A percentile compares a stretch with the other conserved stretches of the same genome.
Evolutionary conservation across 2,113 vertebrate genomes (phyloP).

Genomic region (Solenodon paradoxus): DNA sequence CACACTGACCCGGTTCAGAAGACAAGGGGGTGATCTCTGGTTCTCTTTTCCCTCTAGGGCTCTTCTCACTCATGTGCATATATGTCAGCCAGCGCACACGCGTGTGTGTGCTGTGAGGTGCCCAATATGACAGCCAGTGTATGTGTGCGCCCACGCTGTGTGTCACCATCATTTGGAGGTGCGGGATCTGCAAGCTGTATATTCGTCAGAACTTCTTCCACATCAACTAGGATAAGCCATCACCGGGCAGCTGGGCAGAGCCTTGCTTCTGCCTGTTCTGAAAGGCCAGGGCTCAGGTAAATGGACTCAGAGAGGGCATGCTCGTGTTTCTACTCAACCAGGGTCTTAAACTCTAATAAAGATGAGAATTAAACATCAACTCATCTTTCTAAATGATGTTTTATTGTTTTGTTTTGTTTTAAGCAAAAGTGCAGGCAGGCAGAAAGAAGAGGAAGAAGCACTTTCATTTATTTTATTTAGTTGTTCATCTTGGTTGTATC

Average conservation of each 20-base stretch:
- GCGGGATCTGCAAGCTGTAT: background rate
- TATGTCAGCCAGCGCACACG: background rate
- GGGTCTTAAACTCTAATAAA: background rate
- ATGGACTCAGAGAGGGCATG: background rate
- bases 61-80: rapidly evolving
- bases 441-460: no score
- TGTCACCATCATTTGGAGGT: rapidly evolving
- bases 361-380: background rate
- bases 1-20: no score
- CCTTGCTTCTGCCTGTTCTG: background rate
- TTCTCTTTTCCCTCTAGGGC: background rate
- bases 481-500: no score
- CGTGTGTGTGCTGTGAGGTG: no score
- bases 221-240: background rate
- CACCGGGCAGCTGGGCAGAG: background rate
- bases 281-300: background rate
- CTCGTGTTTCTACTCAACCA: background rate
- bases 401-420: no score
- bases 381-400: background rate
- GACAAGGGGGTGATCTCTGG: background rate
- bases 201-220: background rate
- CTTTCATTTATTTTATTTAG: no score
- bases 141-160: no score
- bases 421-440: no score
- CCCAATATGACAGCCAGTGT: no score